These are phyloP conservation scores for Apis mellifera DNA, from an alignment of 1,140 invertebrate species.

Conservation along the genomic window DNA sequence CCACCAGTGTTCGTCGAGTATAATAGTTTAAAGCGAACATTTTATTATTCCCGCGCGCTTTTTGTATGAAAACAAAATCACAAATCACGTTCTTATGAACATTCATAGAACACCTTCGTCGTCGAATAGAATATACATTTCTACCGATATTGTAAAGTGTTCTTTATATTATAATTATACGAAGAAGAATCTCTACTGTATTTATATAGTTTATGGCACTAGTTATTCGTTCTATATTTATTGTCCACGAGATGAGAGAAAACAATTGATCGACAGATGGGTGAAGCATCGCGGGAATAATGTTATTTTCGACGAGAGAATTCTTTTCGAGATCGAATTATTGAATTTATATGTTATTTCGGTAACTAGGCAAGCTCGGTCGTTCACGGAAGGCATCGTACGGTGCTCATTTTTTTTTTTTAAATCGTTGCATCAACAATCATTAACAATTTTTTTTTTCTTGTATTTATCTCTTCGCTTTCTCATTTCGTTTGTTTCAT, in stretches of 20 bases:
- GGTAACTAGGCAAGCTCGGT: constrained; percentile 81
- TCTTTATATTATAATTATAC: neutral
- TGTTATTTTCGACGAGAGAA: constrained; percentile 55
- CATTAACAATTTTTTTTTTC: constrained; percentile 72
- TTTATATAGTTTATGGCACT: neutral
- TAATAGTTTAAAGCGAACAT: constrained; percentile 60
- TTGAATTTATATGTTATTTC: constrained; percentile 59
- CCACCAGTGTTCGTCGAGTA: constrained; percentile 72
- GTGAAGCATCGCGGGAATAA: constrained; percentile 53
- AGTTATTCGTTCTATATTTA: constrained; percentile 2
- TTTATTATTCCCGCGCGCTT: constrained; percentile 39
- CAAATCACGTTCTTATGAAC: constrained; percentile 29
- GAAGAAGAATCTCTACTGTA: neutral
- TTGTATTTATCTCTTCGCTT: constrained; percentile 36
- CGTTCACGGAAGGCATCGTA: constrained; percentile 82
- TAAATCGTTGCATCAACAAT: constrained; percentile 75
- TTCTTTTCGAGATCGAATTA: constrained; percentile 55
- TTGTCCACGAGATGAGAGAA: constrained; percentile 1
- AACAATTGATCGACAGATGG: neutral
- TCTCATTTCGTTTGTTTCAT: constrained; percentile 44
- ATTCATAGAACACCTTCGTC: neutral
- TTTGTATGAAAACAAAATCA: constrained; percentile 33
- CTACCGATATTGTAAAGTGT: neutral
- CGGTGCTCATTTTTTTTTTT: constrained; percentile 71
- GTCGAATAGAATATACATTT: neutral